Evolutionary conservation across 2,888 invertebrate genomes (phyloP).

Genomic region (Synanthedon tipuliformis): DNA sequence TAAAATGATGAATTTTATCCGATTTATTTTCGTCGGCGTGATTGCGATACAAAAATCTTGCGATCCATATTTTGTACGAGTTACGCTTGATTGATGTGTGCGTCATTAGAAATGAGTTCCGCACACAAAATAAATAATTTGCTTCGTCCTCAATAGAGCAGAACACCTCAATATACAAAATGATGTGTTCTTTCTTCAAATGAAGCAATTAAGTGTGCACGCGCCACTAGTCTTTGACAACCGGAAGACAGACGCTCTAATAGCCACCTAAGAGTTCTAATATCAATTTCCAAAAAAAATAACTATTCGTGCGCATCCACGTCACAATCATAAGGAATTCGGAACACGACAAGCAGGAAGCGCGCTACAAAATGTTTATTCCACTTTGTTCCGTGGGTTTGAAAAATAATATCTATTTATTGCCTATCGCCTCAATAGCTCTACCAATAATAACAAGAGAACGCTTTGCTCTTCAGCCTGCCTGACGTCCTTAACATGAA

Average conservation of each 20-base stretch:
- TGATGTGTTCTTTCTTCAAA: conserved; percentile 51
- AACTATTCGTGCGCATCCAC: conserved; percentile 45
- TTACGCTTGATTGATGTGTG: conserved; percentile 19
- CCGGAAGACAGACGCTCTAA: conserved; percentile 66
- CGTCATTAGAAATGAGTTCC: conserved; percentile 13
- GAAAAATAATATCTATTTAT: too few relatives aligned
- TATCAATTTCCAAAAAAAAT: conserved; percentile 59
- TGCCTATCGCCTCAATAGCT: too few relatives aligned
- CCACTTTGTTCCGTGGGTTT: background rate
- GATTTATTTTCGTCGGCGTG: conserved; percentile 39
- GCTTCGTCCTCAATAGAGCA: conserved; percentile 28
- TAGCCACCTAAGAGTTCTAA: conserved; percentile 60
- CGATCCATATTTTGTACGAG: conserved; percentile 29
- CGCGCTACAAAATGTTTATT: conserved; percentile 50
- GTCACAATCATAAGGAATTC: conserved; percentile 37
- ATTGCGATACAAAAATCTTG: conserved; percentile 29
- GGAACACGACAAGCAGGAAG: conserved; percentile 51
- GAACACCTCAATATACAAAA: conserved; percentile 33
- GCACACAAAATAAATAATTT: conserved; percentile 5
- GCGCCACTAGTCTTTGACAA: conserved; percentile 43
- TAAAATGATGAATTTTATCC: conserved; percentile 56
- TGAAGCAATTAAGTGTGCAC: conserved; percentile 61
- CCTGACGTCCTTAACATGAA: too few relatives aligned
- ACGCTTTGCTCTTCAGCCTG: too few relatives aligned
- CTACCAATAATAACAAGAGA: too few relatives aligned